Evolutionary conservation across 2,888 invertebrate species (phyloP).

Genomic region (Hanleya hanleyi): DNA sequence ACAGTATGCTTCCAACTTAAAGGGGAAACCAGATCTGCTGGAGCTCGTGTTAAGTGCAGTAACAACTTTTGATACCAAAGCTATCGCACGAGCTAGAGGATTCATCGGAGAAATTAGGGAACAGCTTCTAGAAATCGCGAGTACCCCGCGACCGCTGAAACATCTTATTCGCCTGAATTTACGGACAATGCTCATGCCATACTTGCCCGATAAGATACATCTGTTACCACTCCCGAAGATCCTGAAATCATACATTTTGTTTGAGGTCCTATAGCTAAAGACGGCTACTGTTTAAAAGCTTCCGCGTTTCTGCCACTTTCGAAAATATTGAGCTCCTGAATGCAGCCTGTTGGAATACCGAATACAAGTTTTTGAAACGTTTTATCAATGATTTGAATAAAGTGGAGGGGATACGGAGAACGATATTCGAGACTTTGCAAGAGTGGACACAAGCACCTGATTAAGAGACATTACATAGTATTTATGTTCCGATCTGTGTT

Average conservation of each 20-base stretch:
- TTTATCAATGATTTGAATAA: too few species aligned
- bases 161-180: constrained; percentile 46
- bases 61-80: constrained; percentile 85
- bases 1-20: constrained; percentile 83
- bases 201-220: constrained; percentile 42
- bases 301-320: too few species aligned
- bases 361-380: too few species aligned
- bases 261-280: constrained; percentile 30
- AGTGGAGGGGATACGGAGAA: too few species aligned
- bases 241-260: constrained; percentile 53
- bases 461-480: too few species aligned
- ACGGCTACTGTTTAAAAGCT: too few species aligned
- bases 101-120: constrained; percentile 81
- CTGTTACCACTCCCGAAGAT: constrained; percentile 52
- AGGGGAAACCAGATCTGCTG: constrained; percentile 77
- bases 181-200: constrained; percentile 30
- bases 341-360: too few species aligned
- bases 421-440: too few species aligned
- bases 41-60: constrained; percentile 82
- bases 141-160: constrained; percentile 49
- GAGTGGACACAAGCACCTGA: too few species aligned
- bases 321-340: too few species aligned
- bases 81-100: constrained; percentile 83
- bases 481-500: too few species aligned
- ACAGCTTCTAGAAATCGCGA: constrained; percentile 76